A percentile compares a stretch with the other conserved stretches of the same genome.
Evolutionary conservation across 2,797 vertebrate genomes (phyloP).

Genomic region (Limnodromus scolopaceus): DNA sequence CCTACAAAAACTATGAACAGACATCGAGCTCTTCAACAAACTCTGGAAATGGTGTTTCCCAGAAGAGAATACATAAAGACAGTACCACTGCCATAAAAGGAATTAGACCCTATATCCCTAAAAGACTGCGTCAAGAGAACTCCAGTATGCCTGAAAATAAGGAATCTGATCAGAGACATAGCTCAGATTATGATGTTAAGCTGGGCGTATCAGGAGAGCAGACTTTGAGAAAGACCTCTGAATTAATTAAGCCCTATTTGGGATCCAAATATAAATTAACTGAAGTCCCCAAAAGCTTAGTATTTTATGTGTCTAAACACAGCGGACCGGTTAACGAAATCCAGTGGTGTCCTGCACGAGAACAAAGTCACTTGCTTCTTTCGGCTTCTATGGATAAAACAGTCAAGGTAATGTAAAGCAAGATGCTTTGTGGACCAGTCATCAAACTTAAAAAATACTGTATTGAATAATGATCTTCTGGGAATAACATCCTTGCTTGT

Average conservation of each 20-base stretch:
- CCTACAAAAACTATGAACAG: neutral
- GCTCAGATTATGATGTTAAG: neutral
- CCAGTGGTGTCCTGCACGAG: slow-evolving; percentile 89
- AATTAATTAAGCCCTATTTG: slow-evolving; percentile 84
- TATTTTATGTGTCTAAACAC: slow-evolving; percentile 85
- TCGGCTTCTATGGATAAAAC: slow-evolving; percentile 96
- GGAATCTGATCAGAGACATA: neutral
- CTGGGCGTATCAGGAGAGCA: slow-evolving; percentile 31
- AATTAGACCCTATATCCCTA: slow-evolving; percentile 89
- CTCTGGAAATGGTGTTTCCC: neutral
- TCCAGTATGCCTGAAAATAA: neutral
- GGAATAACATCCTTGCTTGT: neutral
- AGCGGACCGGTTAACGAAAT: slow-evolving; percentile 87
- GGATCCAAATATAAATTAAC: slow-evolving; percentile 72
- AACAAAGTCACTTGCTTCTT: slow-evolving; percentile 90
- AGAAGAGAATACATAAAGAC: slow-evolving; percentile 75
- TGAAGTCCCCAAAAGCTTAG: slow-evolving; percentile 81
- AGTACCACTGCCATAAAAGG: slow-evolving; percentile 7
- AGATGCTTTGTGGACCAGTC: neutral
- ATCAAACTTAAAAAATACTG: neutral
- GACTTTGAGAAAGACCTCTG: slow-evolving; percentile 77
- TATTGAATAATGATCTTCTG: neutral
- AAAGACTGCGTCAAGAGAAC: slow-evolving; percentile 81
- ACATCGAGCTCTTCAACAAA: neutral
- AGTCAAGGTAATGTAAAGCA: slow-evolving; percentile 85